Evolutionary conservation across 30 jellyfish, hydroid and myxozoan species (phyloP).

Genomic region (Catostylus mosaicus): DNA sequence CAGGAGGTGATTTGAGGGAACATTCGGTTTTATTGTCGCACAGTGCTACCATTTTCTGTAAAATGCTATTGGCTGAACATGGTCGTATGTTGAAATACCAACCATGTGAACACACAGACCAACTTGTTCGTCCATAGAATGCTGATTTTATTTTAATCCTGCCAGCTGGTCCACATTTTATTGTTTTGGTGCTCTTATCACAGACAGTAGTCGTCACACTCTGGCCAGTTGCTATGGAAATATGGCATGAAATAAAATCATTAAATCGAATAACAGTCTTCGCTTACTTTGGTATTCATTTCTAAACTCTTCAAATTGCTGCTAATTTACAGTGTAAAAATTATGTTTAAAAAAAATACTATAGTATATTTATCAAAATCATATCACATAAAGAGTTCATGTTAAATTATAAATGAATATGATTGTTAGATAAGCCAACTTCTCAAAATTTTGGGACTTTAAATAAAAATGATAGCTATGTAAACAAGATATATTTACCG

Average conservation of each 20-base stretch:
- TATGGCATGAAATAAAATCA: not conserved
- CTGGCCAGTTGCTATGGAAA: conserved; percentile 61
- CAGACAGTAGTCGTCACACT: conserved; percentile 53
- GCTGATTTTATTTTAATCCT: conserved; percentile 63
- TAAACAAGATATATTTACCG: not conserved
- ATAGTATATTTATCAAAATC: no score
- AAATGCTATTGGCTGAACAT: conserved; percentile 65
- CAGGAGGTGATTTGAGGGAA: conserved; percentile 48
- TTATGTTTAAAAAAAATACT: no score
- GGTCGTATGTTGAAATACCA: conserved; percentile 58
- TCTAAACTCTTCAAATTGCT: no score
- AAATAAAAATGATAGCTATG: no score
- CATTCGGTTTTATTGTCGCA: conserved; percentile 77
- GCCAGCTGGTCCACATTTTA: conserved; percentile 72
- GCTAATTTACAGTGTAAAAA: no score
- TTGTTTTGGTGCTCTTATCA: conserved; percentile 21
- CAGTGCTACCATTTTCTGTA: conserved; percentile 38
- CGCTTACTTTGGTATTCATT: no score
- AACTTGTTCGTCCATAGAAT: conserved; percentile 76
- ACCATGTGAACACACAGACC: conserved; percentile 72
- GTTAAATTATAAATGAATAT: no score
- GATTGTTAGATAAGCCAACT: no score
- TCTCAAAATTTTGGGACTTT: no score
- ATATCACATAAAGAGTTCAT: no score
- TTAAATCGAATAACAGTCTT: no score